phyloP scores from a whole-genome alignment of 1,140 invertebrate genomes.

The Parasteatoda tepidariorum region DNA sequence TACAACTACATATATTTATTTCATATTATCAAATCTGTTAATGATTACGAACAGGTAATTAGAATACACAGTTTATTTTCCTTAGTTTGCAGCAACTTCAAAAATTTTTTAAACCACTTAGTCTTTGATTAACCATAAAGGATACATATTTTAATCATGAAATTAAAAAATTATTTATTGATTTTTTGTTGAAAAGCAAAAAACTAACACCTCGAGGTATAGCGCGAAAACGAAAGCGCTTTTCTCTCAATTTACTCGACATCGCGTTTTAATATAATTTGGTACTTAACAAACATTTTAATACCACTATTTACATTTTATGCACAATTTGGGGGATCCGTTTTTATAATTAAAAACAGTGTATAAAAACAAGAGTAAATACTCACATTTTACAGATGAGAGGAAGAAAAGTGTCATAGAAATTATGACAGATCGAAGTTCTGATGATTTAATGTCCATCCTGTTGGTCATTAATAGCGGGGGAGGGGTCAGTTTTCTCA shows the following conservation, averaged over 20 bases:
- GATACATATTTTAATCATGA: too few species aligned
- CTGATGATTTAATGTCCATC: constrained; percentile 16
- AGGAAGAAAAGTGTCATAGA: not conserved
- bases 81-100: too few species aligned
- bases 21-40: too few species aligned
- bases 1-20: too few species aligned
- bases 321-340: too few species aligned
- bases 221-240: not conserved
- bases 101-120: too few species aligned
- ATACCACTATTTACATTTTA: not conserved
- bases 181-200: too few species aligned
- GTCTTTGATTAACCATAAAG: too few species aligned
- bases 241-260: not conserved
- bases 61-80: too few species aligned
- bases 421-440: not conserved
- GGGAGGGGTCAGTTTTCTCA: constrained; percentile 1
- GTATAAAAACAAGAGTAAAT: not conserved
- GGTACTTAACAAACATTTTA: not conserved
- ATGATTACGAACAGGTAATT: too few species aligned
- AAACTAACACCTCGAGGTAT: too few species aligned
- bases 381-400: constrained; percentile 40
- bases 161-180: too few species aligned
- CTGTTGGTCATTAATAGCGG: not conserved
- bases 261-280: not conserved
- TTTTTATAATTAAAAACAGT: not conserved